A percentile compares a stretch with the other conserved stretches of the same genome.
Evolutionary conservation across 2,888 invertebrate species (phyloP).

Genomic region (Tolmerus cingulatus): DNA sequence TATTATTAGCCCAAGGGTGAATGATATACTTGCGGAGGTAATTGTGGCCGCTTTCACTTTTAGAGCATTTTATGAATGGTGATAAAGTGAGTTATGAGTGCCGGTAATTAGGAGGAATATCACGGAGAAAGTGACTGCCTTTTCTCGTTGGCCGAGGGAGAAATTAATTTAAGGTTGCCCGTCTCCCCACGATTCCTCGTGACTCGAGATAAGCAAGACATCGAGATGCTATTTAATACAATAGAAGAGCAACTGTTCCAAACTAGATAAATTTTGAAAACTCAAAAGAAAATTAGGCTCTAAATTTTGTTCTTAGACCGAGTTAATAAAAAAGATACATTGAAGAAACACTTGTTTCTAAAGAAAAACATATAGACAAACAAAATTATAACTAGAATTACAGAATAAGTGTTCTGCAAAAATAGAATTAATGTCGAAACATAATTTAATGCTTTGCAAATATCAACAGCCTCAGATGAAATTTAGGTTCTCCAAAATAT

Average conservation of each 20-base stretch:
- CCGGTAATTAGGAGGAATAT: slow-evolving; percentile 33
- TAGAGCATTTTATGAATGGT: slow-evolving; percentile 41
- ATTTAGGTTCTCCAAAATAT: not conserved
- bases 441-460: not conserved
- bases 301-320: no score
- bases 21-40: slow-evolving; percentile 35
- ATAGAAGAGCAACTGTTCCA: not conserved
- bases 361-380: no score
- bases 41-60: slow-evolving; percentile 39
- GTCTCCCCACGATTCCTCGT: not conserved
- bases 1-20: slow-evolving; percentile 32
- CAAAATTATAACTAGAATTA: no score
- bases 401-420: no score
- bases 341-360: no score
- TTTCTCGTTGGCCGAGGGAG: slow-evolving; percentile 15
- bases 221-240: not conserved
- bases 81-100: slow-evolving; percentile 42
- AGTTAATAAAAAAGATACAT: no score
- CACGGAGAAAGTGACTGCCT: slow-evolving; percentile 28
- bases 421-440: not conserved
- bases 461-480: not conserved
- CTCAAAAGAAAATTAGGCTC: no score
- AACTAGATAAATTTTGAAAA: not conserved
- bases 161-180: slow-evolving; percentile 27
- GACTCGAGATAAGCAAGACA: not conserved